phyloP scores from a whole-genome alignment of 2,888 invertebrate species.

The Cerastis leucographa region DNA sequence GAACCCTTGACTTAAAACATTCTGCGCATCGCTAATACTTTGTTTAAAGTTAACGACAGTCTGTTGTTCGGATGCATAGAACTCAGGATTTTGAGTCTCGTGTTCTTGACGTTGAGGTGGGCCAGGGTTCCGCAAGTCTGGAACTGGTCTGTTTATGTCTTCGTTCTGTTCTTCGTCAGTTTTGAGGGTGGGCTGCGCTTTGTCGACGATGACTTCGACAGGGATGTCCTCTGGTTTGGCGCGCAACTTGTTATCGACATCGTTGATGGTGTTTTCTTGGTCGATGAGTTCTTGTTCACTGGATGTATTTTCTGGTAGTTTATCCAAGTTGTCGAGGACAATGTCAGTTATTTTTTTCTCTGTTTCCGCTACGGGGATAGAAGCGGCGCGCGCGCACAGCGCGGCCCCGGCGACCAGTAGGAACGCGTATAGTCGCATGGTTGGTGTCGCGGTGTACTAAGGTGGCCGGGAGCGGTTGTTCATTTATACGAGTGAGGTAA shows the following conservation, averaged over 20 bases:
- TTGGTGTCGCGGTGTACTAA: slow-evolving; percentile 76
- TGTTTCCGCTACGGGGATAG: slow-evolving; percentile 72
- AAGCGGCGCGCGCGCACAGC: slow-evolving; percentile 79
- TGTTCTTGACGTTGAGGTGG: slow-evolving; percentile 85
- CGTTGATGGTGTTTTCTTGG: slow-evolving; percentile 72
- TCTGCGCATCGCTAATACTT: slow-evolving; percentile 76
- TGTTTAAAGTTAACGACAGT: slow-evolving; percentile 75
- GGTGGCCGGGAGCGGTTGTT: slow-evolving; percentile 71
- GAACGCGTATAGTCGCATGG: slow-evolving; percentile 85
- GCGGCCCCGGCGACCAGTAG: slow-evolving; percentile 78
- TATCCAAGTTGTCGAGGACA: slow-evolving; percentile 64
- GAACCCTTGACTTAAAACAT: slow-evolving; percentile 73
- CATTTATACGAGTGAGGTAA: slow-evolving; percentile 86
- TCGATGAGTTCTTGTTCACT: slow-evolving; percentile 76
- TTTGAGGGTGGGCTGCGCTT: slow-evolving; percentile 69
- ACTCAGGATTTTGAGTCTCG: slow-evolving; percentile 84
- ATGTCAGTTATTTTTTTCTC: slow-evolving; percentile 65
- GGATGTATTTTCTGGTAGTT: slow-evolving; percentile 71
- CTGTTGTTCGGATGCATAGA: slow-evolving; percentile 74
- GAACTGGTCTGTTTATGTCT: slow-evolving; percentile 76
- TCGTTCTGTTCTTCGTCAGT: slow-evolving; percentile 69
- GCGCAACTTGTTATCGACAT: slow-evolving; percentile 78
- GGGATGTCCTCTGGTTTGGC: slow-evolving; percentile 77
- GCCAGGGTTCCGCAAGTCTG: slow-evolving; percentile 83
- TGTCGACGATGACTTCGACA: slow-evolving; percentile 80